phyloP scores from a whole-genome alignment of 2,797 vertebrate species.

The Amblyraja radiata region DNA sequence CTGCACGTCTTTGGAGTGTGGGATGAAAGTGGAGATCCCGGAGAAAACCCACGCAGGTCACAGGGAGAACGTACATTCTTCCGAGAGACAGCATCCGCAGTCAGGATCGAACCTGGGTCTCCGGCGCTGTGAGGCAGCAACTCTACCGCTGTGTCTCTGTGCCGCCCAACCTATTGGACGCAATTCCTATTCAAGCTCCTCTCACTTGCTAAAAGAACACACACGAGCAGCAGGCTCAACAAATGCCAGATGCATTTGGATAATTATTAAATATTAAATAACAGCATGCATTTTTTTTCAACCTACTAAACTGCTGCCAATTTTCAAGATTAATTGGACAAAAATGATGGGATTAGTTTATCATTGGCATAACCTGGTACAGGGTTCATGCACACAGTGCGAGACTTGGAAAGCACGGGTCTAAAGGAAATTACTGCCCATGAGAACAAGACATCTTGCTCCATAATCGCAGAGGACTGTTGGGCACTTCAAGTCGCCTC shows the following conservation, averaged over 20 bases:
- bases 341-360: background rate
- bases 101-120: too few relatives aligned
- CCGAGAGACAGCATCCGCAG: too few relatives aligned
- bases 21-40: too few relatives aligned
- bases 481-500: too few relatives aligned
- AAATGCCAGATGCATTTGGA: background rate
- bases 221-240: background rate
- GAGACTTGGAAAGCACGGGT: background rate
- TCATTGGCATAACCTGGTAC: background rate
- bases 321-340: background rate
- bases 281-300: background rate
- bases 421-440: background rate
- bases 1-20: too few relatives aligned
- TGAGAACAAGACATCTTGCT: background rate
- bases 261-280: background rate
- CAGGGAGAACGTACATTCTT: too few relatives aligned
- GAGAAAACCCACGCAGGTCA: too few relatives aligned
- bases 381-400: background rate
- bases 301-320: background rate
- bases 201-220: background rate
- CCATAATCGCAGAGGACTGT: background rate
- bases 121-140: too few relatives aligned
- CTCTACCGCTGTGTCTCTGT: too few relatives aligned
- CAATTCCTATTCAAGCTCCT: too few relatives aligned
- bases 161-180: too few relatives aligned